A percentile compares a stretch with the other conserved stretches of the same genome.
Evolutionary conservation across 2,797 vertebrate species (phyloP).

Genomic region (Mycteria americana): DNA sequence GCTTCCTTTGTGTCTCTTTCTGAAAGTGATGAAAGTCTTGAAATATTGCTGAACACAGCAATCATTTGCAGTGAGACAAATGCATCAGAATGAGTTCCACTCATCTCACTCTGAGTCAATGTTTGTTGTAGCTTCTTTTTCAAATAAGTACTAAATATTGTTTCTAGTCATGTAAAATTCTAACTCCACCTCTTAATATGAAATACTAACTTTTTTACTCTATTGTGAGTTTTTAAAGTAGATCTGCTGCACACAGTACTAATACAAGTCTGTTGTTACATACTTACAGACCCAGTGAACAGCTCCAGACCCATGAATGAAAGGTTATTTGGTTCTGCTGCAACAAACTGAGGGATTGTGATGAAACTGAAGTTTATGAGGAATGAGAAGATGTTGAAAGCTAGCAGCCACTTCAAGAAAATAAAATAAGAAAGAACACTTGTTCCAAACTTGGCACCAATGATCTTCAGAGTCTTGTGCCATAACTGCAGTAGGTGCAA

Average conservation of each 20-base stretch:
- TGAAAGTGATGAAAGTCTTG: background rate
- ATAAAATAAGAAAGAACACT: slow-evolving; percentile 91
- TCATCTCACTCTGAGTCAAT: background rate
- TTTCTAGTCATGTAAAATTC: background rate
- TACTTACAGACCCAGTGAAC: slow-evolving; percentile 89
- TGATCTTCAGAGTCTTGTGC: slow-evolving; percentile 87
- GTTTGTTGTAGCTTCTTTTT: background rate
- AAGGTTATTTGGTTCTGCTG: slow-evolving; percentile 60
- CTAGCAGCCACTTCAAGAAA: slow-evolving; percentile 92
- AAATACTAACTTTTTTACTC: background rate
- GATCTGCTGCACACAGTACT: background rate
- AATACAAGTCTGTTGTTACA: background rate
- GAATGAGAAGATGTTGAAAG: slow-evolving; percentile 92
- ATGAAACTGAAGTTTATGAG: slow-evolving; percentile 93
- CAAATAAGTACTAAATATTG: background rate
- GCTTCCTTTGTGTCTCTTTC: background rate
- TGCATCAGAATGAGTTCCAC: background rate
- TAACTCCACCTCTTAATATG: background rate
- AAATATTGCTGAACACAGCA: background rate
- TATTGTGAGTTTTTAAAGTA: background rate
- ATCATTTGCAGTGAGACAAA: background rate
- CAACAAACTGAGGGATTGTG: slow-evolving; percentile 85
- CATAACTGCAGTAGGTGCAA: slow-evolving; percentile 75
- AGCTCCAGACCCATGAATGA: slow-evolving; percentile 88
- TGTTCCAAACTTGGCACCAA: slow-evolving; percentile 90